A percentile compares a stretch with the other conserved stretches of the same genome.
Evolutionary conservation across 2,888 invertebrate species (phyloP).

Genomic region (Exocentrus adspersus): DNA sequence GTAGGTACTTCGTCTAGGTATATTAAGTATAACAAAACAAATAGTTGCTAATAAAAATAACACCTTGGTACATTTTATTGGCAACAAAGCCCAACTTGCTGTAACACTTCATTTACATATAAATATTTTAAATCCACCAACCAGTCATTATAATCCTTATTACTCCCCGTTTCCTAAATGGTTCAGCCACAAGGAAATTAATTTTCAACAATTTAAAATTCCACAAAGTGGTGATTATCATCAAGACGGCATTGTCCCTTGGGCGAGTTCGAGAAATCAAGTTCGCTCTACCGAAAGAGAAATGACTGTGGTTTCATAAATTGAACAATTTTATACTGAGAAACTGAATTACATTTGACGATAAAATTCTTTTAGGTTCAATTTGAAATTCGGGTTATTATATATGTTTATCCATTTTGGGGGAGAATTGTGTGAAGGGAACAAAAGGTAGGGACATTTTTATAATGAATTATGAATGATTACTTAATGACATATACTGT

Average conservation of each 20-base stretch:
- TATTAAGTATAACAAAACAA: too few relatives aligned
- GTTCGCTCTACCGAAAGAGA: slow-evolving; percentile 59
- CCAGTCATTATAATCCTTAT: background rate
- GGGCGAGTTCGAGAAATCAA: slow-evolving; percentile 48
- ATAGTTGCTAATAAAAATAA: too few relatives aligned
- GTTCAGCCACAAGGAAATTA: slow-evolving; percentile 1
- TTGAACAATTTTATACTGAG: slow-evolving; percentile 63
- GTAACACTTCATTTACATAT: background rate
- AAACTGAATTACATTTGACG: slow-evolving; percentile 60
- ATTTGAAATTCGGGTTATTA: slow-evolving; percentile 23
- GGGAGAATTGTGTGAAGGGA: background rate
- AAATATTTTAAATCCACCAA: background rate
- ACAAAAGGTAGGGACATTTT: too few relatives aligned
- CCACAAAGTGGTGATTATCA: slow-evolving; percentile 50
- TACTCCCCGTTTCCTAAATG: background rate
- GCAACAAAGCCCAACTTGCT: too few relatives aligned
- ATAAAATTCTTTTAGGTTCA: slow-evolving; percentile 41
- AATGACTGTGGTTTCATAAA: slow-evolving; percentile 63
- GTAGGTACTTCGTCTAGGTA: too few relatives aligned
- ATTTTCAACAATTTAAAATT: slow-evolving; percentile 21
- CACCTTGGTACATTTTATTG: too few relatives aligned
- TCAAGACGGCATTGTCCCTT: slow-evolving; percentile 52
- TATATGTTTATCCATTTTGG: background rate
- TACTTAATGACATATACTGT: too few relatives aligned
- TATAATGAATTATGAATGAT: too few relatives aligned